These are phyloP conservation scores for Bos javanicus DNA, from an alignment of 2,113 vertebrate species.

Conservation along the genomic window DNA sequence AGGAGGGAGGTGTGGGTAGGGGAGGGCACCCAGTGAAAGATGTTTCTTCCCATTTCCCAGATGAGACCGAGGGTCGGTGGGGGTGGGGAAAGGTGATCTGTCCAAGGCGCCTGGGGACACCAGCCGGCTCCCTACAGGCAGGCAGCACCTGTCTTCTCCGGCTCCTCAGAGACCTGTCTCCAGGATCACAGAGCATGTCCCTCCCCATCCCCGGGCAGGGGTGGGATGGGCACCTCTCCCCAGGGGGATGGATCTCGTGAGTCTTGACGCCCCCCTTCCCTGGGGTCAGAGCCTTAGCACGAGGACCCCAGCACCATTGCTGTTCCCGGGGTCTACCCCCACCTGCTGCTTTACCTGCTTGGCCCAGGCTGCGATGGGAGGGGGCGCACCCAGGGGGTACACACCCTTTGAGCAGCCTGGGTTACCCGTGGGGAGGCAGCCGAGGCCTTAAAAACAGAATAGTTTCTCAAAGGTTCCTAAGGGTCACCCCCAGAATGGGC, in stretches of 20 bases:
- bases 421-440: neutral
- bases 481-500: neutral
- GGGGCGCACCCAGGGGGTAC: fast-evolving
- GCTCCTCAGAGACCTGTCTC: no score
- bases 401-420: no score
- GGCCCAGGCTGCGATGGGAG: neutral
- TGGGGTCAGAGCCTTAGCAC: neutral
- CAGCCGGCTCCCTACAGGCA: fast-evolving
- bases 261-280: fast-evolving
- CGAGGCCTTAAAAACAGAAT: neutral
- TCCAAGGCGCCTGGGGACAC: neutral
- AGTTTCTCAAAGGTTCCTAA: neutral
- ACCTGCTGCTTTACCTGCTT: neutral
- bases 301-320: neutral
- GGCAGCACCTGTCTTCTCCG: neutral
- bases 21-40: neutral
- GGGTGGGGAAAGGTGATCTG: neutral
- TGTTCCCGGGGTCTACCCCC: neutral
- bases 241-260: neutral
- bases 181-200: neutral
- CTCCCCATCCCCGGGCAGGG: fast-evolving
- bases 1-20: neutral
- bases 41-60: neutral
- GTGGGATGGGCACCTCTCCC: fast-evolving
- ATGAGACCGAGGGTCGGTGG: neutral